Evolutionary conservation across 92 coral and sea anemone species (phyloP), one percentile per base, ranked within the genome.

Genomic region (Umimayanthus chanpuru): DNA sequence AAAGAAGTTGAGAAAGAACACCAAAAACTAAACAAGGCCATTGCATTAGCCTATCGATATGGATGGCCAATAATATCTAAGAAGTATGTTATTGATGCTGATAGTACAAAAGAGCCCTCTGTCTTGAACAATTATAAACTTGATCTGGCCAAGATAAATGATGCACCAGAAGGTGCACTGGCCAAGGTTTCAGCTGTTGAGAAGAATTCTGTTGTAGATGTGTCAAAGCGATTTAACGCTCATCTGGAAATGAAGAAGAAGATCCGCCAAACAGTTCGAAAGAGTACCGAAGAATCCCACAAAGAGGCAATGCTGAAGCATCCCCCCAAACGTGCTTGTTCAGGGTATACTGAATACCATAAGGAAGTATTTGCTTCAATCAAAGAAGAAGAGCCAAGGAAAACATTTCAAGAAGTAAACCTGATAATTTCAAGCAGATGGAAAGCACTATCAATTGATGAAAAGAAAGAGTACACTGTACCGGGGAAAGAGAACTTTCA

Each of bases 31-130:
- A 81, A 81, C 85, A 86, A 73, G 32, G 86, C 89, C 16, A 53
- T 86, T 86, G 89, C 40, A 25, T 6, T 86, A 38, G 89, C 83
- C 20, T 72, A 86, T 86, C 85, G 39, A 5, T 86, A 32, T 38
- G 72, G 89, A 73, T 73, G 89, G 86, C 84, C 53, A 2, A 50
- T 86, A n/a, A 23, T 86, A 38, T 86, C 89, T 2, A 80, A 53
- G 67, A 55, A 80, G 40, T 80, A 49, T 43, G 67, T 80, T 15
- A 43, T 49, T 50, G 85, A 80, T 43, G 85, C 85, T 21, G 85
- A 80, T 40, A 30, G 67, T 30, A 14, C 15, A 21, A 53, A 53
- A 80, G 67, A 41, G 21, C 20, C 41, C 36, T 71, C 85, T 80
- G 40, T 1, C 29, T 41, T 80, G 67, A 30, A 18, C 67, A 32